These are phyloP conservation scores for Drosophila takahashii DNA, from an alignment of 1,140 invertebrate species.

Conservation along the genomic window DNA sequence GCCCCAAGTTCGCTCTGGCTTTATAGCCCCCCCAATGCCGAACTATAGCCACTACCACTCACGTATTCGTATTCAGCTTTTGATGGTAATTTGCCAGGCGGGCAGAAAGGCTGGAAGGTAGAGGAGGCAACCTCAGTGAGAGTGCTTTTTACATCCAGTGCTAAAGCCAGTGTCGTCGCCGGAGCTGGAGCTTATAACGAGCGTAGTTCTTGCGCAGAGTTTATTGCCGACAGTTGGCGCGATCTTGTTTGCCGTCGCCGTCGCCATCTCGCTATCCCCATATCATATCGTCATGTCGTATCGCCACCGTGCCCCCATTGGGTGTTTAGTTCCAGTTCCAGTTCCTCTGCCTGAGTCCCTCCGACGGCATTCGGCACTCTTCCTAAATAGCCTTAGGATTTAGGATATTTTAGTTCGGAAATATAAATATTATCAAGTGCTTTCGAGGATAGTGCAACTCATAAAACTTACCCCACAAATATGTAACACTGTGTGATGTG, in stretches of 20 bases:
- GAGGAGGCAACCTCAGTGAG: conserved; percentile 66
- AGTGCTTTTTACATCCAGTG: conserved; percentile 76
- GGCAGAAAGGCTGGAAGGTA: neutral
- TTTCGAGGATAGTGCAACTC: neutral
- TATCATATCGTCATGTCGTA: conserved; percentile 41
- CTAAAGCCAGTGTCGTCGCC: conserved; percentile 52
- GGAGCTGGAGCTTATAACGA: conserved; percentile 70
- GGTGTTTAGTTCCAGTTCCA: conserved; percentile 19
- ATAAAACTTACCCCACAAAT: conserved; percentile 20
- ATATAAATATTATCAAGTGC: conserved; percentile 12
- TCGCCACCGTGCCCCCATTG: conserved; percentile 17
- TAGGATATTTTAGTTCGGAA: conserved; percentile 5
- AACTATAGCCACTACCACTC: conserved; percentile 32
- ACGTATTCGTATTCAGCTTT: conserved; percentile 76
- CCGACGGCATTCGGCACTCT: conserved; percentile 2
- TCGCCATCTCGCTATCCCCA: conserved; percentile 18
- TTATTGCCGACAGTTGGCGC: conserved; percentile 70
- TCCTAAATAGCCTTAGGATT: conserved; percentile 10
- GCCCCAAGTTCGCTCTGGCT: conserved; percentile 62
- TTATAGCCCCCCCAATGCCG: neutral
- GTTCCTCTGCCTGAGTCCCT: neutral
- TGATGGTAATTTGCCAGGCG: conserved; percentile 79
- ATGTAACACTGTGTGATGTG: conserved; percentile 36
- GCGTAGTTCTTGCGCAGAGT: conserved; percentile 67
- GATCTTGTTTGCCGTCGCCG: conserved; percentile 63